A percentile compares a stretch with the other conserved stretches of the same genome.
phyloP scores from a whole-genome alignment of 1,140 invertebrate species.

The Drosophila biarmipes region DNA sequence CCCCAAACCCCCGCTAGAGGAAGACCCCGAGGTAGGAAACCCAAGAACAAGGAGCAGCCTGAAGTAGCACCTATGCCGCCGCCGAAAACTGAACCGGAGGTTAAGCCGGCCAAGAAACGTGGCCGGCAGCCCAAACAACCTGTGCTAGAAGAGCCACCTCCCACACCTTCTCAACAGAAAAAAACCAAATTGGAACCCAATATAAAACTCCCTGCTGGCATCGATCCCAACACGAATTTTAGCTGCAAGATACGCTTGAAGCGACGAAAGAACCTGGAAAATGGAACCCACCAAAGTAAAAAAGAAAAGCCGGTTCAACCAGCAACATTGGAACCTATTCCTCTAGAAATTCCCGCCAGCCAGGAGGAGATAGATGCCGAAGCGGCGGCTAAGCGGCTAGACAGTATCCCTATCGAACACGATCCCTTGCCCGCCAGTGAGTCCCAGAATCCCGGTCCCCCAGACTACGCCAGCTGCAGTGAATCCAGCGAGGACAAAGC shows the following conservation, averaged over 20 bases:
- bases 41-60: constrained; percentile 35
- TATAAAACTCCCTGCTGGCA: constrained; percentile 73
- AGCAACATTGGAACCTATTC: neutral
- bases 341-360: constrained; percentile 17
- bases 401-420: constrained; percentile 83
- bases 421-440: constrained; percentile 86
- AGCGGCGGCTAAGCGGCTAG: constrained; percentile 58
- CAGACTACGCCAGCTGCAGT: constrained; percentile 84
- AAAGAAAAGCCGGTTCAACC: neutral
- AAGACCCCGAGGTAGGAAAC: constrained; percentile 42
- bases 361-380: constrained; percentile 58
- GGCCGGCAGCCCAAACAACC: constrained; percentile 49
- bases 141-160: constrained; percentile 9
- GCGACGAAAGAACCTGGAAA: constrained; percentile 59
- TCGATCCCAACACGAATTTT: constrained; percentile 79
- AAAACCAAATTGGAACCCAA: constrained; percentile 74
- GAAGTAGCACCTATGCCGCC: neutral
- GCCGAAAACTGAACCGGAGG: constrained; percentile 7
- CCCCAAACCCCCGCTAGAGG: constrained; percentile 76
- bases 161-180: constrained; percentile 40
- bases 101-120: constrained; percentile 58
- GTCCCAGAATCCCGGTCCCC: constrained; percentile 73
- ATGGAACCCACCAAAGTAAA: neutral
- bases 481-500: constrained; percentile 80
- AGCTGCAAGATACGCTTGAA: constrained; percentile 81